Evolutionary conservation across 2,113 vertebrate genomes (phyloP), one percentile per base, ranked within the genome.

Genomic region (Seriola dumerili): DNA sequence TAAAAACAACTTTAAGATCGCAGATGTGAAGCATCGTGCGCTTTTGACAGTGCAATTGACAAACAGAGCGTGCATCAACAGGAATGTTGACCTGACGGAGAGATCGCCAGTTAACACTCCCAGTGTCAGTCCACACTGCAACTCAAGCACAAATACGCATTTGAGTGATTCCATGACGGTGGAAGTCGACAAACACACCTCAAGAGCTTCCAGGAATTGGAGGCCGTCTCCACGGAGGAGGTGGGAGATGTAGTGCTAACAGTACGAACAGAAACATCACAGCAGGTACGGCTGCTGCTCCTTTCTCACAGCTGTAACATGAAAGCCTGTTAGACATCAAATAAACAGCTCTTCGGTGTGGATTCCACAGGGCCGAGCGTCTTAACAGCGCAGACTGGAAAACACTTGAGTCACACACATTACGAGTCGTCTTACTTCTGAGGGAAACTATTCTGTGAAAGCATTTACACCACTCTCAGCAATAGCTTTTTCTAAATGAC

Each of bases 311-410:
- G 82, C 76, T 81, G 78, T 63, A 23, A 46, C 36, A 83, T 79
- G 29, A 88, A 86, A 90, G 65, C 63, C 58, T 74, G 54, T 21
- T 16, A 66, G 78, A 85, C 42, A 66, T 58, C 72, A 74, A 85
- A 71, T 65, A 76, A 81, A 46, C 29, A 55, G 62, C 54, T 55
- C 72, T 52, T 71, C 34, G 21, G 44, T 17, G 54, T 17, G 23
- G 81, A 72, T 55, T 61, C 76, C 23, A 71, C 38, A 2, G 34
- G 23, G 55, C 40, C 1, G 44, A 64, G n/a, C 46, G n/a, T 64
- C 81, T 62, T 36, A 34, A 74, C 76, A 59, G 62, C 58, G 11
- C 52, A 68, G 16, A 76, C 19, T 29, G 19, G 29, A 38, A 73
- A 81, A 72, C 57, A 44, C 23, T 72, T 77, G 44, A 71, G 64